Percentiles rank a stretch among this genome's conserved stretches.
phyloP scores from a whole-genome alignment of 2,888 invertebrate species.

The Phengaris arion region DNA sequence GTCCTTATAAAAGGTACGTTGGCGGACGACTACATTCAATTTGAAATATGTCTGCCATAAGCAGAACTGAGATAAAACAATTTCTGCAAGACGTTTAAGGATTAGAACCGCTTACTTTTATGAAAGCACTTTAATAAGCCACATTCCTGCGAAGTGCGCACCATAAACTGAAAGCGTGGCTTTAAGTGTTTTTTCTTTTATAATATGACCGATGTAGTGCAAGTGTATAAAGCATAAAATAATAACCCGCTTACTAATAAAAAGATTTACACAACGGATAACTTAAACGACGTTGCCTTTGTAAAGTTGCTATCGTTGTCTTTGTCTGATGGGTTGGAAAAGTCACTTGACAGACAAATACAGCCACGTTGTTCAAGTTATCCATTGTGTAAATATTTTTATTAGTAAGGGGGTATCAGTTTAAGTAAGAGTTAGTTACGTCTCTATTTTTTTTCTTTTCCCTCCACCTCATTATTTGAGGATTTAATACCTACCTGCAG shows the following conservation, averaged over 20 bases:
- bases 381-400: no score
- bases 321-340: no score
- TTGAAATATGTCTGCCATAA: constrained; percentile 8
- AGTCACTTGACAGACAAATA: no score
- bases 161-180: neutral
- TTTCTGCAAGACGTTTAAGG: constrained; percentile 5
- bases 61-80: neutral
- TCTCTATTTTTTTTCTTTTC: neutral
- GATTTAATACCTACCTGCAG: no score
- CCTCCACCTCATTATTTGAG: neutral
- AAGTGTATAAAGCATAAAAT: neutral
- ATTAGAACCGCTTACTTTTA: constrained; percentile 9
- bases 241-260: no score
- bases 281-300: no score
- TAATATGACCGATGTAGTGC: neutral
- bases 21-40: constrained; percentile 23
- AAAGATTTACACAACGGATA: no score
- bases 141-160: neutral
- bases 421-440: neutral
- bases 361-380: no score
- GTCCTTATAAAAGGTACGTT: constrained; percentile 34
- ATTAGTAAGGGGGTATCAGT: no score
- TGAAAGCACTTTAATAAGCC: constrained; percentile 14
- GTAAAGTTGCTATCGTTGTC: no score
- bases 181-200: neutral